These are phyloP conservation scores for Troides oblongomaculatus DNA, from an alignment of 2,888 invertebrate species.

Conservation along the genomic window DNA sequence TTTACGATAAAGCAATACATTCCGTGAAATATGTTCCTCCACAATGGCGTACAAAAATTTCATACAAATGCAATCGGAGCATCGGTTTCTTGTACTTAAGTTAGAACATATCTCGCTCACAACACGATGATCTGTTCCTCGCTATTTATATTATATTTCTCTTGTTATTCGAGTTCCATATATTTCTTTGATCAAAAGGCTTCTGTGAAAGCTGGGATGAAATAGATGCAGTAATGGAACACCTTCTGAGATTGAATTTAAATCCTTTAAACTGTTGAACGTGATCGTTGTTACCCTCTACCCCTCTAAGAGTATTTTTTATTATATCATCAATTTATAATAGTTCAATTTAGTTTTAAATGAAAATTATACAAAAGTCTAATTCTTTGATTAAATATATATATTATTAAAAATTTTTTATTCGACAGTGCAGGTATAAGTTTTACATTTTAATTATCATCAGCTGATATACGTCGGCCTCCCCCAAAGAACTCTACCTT, in stretches of 20 bases:
- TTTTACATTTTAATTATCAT: no score
- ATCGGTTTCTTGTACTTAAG: constrained; percentile 5
- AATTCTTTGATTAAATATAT: no score
- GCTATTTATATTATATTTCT: not conserved
- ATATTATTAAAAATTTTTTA: no score
- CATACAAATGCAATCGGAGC: not conserved
- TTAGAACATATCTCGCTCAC: not conserved
- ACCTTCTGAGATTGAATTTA: constrained; percentile 9
- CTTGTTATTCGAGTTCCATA: not conserved
- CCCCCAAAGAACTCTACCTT: no score
- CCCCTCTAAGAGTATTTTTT: no score
- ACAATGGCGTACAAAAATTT: constrained; percentile 6
- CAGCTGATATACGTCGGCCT: no score
- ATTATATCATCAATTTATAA: no score
- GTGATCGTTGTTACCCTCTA: not conserved
- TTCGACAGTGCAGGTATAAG: no score
- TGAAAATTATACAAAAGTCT: no score
- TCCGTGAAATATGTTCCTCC: constrained; percentile 2
- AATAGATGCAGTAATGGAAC: constrained; percentile 6
- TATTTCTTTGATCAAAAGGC: not conserved
- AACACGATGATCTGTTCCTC: not conserved
- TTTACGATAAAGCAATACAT: constrained; percentile 5
- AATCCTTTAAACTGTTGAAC: constrained; percentile 12
- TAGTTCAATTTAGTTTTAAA: no score
- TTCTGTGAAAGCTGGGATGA: constrained; percentile 14